These are phyloP conservation scores for Protonibea diacanthus DNA, from an alignment of 2,797 vertebrate genomes.

Conservation along the genomic window DNA sequence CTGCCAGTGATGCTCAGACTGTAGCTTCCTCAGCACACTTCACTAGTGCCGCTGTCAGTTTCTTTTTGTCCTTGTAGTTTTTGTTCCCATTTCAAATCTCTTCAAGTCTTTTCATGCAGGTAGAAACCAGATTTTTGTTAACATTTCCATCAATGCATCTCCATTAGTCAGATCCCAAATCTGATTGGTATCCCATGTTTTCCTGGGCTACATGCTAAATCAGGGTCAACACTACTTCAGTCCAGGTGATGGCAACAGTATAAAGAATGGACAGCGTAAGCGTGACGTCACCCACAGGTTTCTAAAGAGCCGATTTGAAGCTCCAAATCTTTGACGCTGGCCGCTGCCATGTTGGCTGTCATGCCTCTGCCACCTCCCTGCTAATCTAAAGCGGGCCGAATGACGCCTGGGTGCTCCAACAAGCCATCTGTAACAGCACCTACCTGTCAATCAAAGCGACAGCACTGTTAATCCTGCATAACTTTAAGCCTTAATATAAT, in stretches of 20 bases:
- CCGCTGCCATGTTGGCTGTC: too few species aligned
- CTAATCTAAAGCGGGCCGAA: too few species aligned
- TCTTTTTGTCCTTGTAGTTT: constrained; percentile 26
- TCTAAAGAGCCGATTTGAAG: too few species aligned
- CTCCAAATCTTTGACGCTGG: not conserved
- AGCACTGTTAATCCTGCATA: too few species aligned
- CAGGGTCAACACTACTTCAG: not conserved
- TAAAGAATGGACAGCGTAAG: not conserved
- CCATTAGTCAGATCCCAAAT: not conserved
- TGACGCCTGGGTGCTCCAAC: too few species aligned
- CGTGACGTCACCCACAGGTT: too few species aligned
- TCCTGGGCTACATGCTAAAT: constrained; percentile 8
- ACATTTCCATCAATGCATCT: not conserved
- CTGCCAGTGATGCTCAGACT: constrained; percentile 62
- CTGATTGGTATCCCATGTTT: not conserved
- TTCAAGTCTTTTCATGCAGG: constrained; percentile 1
- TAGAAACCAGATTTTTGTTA: constrained; percentile 19
- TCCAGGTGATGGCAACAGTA: not conserved
- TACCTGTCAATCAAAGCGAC: too few species aligned
- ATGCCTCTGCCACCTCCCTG: too few species aligned
- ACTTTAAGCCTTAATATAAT: too few species aligned
- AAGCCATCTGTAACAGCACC: too few species aligned
- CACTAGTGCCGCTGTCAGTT: constrained; percentile 30
- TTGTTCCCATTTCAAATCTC: not conserved
- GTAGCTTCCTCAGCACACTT: constrained; percentile 48